phyloP scores from a whole-genome alignment of 2,113 vertebrate species.

The Otis tarda region DNA sequence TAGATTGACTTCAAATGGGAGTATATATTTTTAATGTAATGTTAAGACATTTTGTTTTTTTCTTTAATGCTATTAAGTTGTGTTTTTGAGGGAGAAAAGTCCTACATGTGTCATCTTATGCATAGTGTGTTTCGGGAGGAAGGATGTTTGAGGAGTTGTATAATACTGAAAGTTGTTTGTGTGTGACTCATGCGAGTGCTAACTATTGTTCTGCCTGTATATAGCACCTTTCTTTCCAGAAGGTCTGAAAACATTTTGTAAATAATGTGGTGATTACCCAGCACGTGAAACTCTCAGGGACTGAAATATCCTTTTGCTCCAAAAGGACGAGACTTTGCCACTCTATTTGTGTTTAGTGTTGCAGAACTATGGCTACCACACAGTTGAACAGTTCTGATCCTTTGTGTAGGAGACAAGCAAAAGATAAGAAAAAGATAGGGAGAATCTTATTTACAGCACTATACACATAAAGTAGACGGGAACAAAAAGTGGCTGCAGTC shows the following conservation, averaged over 20 bases:
- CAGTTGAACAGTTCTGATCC: neutral
- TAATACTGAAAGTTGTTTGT: neutral
- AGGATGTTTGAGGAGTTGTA: neutral
- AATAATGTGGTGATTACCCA: slow-evolving; percentile 5
- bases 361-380: neutral
- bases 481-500: neutral
- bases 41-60: neutral
- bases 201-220: neutral
- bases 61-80: neutral
- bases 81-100: neutral
- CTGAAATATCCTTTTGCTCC: neutral
- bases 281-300: neutral
- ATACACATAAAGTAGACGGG: neutral
- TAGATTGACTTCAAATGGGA: neutral
- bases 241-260: neutral
- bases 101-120: neutral
- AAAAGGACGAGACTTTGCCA: neutral
- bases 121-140: neutral
- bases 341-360: neutral
- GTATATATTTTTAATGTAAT: neutral
- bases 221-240: slow-evolving; percentile 15
- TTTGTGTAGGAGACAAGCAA: neutral
- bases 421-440: neutral
- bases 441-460: neutral
- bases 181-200: neutral